Percentiles rank a stretch among this genome's conserved stretches.
Evolutionary conservation across 2,797 vertebrate species (phyloP).

Genomic region (Vultur gryphus): DNA sequence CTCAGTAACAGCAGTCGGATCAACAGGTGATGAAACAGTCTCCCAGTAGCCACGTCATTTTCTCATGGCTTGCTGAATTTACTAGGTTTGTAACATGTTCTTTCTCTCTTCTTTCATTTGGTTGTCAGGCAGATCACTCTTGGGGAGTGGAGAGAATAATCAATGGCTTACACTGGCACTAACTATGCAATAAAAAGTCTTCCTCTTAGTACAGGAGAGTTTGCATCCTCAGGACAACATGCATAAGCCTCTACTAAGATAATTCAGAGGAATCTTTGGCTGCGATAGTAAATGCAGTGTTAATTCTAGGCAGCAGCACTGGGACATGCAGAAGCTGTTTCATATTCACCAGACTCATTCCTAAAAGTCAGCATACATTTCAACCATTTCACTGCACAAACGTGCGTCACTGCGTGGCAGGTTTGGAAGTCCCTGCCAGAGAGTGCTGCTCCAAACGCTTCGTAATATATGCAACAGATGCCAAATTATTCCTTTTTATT

Average conservation of each 20-base stretch:
- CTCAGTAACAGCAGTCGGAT: neutral
- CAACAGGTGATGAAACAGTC: neutral
- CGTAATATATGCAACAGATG: constrained; percentile 31
- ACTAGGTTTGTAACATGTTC: neutral
- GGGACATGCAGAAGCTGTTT: constrained; percentile 6
- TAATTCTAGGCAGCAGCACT: neutral
- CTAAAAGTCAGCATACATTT: constrained; percentile 10
- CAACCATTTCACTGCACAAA: neutral
- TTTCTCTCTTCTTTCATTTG: neutral
- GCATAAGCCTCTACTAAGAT: neutral
- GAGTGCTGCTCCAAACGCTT: constrained; percentile 17
- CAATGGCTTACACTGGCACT: neutral
- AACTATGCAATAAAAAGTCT: neutral
- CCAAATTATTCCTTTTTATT: constrained; percentile 62
- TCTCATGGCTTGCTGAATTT: neutral
- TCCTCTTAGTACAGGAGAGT: neutral
- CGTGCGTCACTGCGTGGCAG: neutral
- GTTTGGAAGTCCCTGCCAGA: constrained; percentile 29
- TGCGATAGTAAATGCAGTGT: neutral
- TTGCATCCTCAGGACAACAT: neutral
- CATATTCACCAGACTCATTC: constrained; percentile 10
- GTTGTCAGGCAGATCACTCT: neutral
- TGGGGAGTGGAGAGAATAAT: neutral
- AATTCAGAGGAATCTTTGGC: neutral
- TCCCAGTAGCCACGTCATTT: neutral